A percentile compares a stretch with the other conserved stretches of the same genome.
phyloP scores from a whole-genome alignment of 2,797 vertebrate species.

The Gambelia wislizenii region DNA sequence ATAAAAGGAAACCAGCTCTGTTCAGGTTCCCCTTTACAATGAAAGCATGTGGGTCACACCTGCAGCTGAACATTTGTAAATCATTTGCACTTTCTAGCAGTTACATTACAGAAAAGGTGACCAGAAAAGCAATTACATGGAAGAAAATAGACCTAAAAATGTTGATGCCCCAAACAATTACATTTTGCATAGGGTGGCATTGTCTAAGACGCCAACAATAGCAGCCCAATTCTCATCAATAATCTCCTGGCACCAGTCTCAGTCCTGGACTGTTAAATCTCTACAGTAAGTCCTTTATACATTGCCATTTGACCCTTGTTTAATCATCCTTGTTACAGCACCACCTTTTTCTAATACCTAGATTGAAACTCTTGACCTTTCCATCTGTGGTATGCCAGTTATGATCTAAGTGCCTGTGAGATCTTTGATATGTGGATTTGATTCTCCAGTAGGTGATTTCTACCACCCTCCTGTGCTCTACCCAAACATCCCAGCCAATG shows the following conservation, averaged over 20 bases:
- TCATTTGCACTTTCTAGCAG: background rate
- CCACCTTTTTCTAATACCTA: slow-evolving; percentile 11
- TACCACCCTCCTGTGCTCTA: no score
- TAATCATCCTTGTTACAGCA: slow-evolving; percentile 21
- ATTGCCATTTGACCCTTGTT: background rate
- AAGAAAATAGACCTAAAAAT: background rate
- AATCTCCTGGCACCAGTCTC: background rate
- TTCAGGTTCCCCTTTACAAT: no score
- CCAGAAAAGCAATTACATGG: background rate
- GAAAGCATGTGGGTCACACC: background rate
- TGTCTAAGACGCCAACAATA: background rate
- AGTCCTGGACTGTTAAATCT: background rate
- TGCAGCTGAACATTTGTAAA: background rate
- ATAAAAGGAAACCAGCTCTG: slow-evolving; percentile 11
- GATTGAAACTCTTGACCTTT: background rate
- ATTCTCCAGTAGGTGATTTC: background rate
- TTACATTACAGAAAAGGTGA: background rate
- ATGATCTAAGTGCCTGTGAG: background rate
- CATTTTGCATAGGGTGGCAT: background rate
- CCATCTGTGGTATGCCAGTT: background rate
- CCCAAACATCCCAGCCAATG: background rate
- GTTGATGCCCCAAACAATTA: background rate
- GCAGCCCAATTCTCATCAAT: background rate
- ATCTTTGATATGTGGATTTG: background rate
- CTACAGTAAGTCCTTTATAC: background rate